Base-by-base conservation (phyloP, 2,888 invertebrate species). In the Cheilosia soror region DNA sequence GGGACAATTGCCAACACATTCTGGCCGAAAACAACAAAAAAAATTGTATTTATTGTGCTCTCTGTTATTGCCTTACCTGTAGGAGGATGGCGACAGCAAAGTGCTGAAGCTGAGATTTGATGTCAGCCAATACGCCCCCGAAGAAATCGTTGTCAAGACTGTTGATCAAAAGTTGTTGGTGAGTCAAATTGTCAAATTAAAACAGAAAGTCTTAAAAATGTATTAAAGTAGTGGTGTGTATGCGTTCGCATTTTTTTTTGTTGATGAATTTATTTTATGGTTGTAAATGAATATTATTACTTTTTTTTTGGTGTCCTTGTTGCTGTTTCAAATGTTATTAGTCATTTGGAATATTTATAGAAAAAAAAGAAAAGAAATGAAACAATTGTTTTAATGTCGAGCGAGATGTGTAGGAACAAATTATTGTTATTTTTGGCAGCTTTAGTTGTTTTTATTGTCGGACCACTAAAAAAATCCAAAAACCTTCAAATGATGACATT, bases 91-190 rank as follows among this genome's bases (percentile, higher is more conserved):
- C 72, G 97, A 98, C 92, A 98, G 96, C 93, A 98, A 98, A 93
- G 96, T 96, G 91, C 94, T 99, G 89, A 98, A 98, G 92, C 95
- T 99, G 87, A 95, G 98, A 91, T 99, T 99, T 93, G 99, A 99
- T 92, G 98, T 99, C 89, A 97, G 98, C 91, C 98, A 99, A 93
- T 99, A 99, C 93, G 96, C 97, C 75, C 97, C 97, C 63, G 99
- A 99, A 93, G 99, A 99, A 94, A 98, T 99, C 91, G 97, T 98
- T 91, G 98, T 99, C 88, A 99, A 98, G 94, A 99, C 99, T 88
- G 97, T 98, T 89, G 99, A 99, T 94, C 98, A 98, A 93, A 97
- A 98, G 94, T 94, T 99, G 91, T 94, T 98, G 95, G 97, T 97
- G 92, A 95, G 95, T 93, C 69, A 71, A 80, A 62, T 53, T 40